Conservation (phyloP, 2,888 invertebrate species). For the Chrysotoxum bicinctum region DNA sequence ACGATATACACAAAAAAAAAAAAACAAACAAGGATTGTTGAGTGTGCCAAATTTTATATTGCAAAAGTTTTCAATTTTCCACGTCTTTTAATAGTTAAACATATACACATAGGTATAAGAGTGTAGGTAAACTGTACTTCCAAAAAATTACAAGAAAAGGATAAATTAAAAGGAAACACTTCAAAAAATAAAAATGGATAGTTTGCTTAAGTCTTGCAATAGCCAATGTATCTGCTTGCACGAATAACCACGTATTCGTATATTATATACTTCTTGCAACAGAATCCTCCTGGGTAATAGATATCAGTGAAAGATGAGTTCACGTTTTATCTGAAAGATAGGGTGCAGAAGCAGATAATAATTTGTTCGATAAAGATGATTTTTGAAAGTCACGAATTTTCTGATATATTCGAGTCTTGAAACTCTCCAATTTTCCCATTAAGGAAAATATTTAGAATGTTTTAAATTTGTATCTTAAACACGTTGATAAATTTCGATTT, state of each 20-base stretch:
- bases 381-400: too few relatives aligned
- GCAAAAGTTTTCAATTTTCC: conserved; percentile 65
- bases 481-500: too few relatives aligned
- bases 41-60: conserved; percentile 67
- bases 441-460: background rate
- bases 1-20: conserved; percentile 3
- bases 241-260: background rate
- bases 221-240: background rate
- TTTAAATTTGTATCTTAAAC: too few relatives aligned
- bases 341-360: too few relatives aligned
- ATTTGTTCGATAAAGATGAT: too few relatives aligned
- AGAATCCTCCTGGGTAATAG: background rate
- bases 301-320: background rate
- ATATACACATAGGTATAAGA: background rate
- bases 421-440: background rate
- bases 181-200: background rate
- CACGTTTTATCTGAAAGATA: background rate
- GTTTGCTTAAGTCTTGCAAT: background rate
- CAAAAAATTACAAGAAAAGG: background rate
- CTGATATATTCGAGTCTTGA: background rate
- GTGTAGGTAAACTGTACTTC: background rate
- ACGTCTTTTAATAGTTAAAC: conserved; percentile 11
- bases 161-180: background rate
- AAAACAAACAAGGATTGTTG: conserved; percentile 33
- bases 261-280: background rate